Evolutionary conservation across 2,888 invertebrate species (phyloP).

Genomic region (Trachelus iudaicus): DNA sequence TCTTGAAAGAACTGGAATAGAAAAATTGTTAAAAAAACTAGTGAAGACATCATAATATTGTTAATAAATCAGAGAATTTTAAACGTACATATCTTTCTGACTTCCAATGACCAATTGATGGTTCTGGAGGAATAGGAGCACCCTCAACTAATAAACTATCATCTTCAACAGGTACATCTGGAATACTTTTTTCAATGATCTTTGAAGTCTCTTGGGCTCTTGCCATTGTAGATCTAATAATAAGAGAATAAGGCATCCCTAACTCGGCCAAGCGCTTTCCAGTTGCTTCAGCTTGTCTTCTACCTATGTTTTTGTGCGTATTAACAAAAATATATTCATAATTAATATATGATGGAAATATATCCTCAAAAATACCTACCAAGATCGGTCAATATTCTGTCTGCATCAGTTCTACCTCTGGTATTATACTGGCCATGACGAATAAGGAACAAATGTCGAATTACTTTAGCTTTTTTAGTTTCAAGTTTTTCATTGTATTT

Average conservation of each 20-base stretch:
- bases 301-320: conserved; percentile 69
- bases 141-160: conserved; percentile 90
- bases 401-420: conserved; percentile 76
- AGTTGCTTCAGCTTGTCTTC: conserved; percentile 86
- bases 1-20: conserved; percentile 89
- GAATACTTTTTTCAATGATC: conserved; percentile 80
- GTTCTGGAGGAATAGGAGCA: conserved; percentile 94
- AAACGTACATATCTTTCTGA: conserved; percentile 80
- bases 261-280: conserved; percentile 84
- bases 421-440: conserved; percentile 95
- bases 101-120: conserved; percentile 87
- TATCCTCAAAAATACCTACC: conserved; percentile 68
- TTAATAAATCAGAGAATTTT: conserved; percentile 17
- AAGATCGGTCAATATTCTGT: conserved; percentile 81
- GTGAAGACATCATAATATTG: conserved; percentile 20
- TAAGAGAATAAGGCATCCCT: conserved; percentile 80
- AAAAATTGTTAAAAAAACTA: conserved; percentile 35
- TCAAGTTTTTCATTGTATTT: conserved; percentile 76
- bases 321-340: neutral
- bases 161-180: conserved; percentile 70
- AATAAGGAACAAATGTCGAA: conserved; percentile 88
- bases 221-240: conserved; percentile 92
- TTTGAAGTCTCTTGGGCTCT: conserved; percentile 92
- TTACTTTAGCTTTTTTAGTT: conserved; percentile 71
- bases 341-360: neutral